These are phyloP conservation scores for Siphlonurus alternatus DNA, from an alignment of 2,888 invertebrate genomes.

Conservation along the genomic window DNA sequence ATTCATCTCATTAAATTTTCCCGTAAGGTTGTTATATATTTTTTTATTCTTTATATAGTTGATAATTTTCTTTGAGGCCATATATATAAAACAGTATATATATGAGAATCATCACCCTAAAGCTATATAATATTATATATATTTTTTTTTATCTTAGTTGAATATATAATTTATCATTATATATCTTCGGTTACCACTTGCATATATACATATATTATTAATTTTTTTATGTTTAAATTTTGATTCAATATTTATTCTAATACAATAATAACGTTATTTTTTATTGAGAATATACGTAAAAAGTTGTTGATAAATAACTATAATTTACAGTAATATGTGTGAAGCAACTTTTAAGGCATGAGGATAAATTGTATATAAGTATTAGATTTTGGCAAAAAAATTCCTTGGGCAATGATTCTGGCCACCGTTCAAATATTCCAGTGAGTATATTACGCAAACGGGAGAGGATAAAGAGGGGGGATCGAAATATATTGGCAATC, in stretches of 20 bases:
- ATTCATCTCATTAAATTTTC: not conserved
- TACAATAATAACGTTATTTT: not conserved
- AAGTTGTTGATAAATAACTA: not conserved
- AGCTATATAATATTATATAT: not conserved
- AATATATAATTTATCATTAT: not conserved
- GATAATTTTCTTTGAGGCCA: not conserved
- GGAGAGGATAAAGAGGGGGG: not conserved
- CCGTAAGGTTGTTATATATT: not conserved
- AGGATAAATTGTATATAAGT: not conserved
- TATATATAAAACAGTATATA: not conserved
- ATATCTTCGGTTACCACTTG: too few species aligned
- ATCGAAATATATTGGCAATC: not conserved
- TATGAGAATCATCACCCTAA: not conserved
- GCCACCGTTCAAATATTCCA: not conserved
- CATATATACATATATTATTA: not conserved
- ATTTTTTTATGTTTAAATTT: not conserved
- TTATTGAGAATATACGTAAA: not conserved
- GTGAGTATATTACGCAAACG: not conserved
- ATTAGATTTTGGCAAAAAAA: not conserved
- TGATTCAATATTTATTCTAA: too few species aligned
- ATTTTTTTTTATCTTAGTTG: not conserved
- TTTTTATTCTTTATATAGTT: too few species aligned
- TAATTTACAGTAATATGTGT: not conserved
- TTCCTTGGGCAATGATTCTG: not conserved
- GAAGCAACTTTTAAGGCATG: not conserved